A percentile compares a stretch with the other conserved stretches of the same genome.
These are phyloP conservation scores for Elegia similella DNA, from an alignment of 2,888 invertebrate species.

Conservation along the genomic window DNA sequence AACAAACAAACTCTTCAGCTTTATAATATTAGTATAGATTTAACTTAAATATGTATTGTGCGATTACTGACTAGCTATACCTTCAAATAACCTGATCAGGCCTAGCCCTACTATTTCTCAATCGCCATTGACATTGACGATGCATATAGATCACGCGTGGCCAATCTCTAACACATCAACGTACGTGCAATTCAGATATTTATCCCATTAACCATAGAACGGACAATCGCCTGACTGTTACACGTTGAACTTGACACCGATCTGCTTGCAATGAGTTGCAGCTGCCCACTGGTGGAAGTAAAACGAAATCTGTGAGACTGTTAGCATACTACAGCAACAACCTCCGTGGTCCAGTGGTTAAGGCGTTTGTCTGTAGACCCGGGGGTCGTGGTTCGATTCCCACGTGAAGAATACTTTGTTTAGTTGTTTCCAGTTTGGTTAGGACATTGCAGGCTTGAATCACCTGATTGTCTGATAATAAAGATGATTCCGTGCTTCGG, in stretches of 20 bases:
- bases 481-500: too few relatives aligned
- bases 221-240: background rate
- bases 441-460: too few relatives aligned
- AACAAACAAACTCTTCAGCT: too few relatives aligned
- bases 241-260: conserved; percentile 4
- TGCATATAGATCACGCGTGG: background rate
- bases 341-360: too few relatives aligned
- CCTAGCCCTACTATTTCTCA: conserved; percentile 1
- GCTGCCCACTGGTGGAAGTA: background rate
- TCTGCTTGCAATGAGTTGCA: conserved; percentile 6
- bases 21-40: too few relatives aligned
- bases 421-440: too few relatives aligned
- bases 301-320: background rate
- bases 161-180: background rate
- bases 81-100: background rate
- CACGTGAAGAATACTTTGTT: too few relatives aligned
- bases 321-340: too few relatives aligned
- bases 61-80: background rate
- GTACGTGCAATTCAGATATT: background rate
- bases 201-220: background rate
- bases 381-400: too few relatives aligned
- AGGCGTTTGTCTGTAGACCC: too few relatives aligned
- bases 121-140: background rate
- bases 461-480: too few relatives aligned
- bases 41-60: background rate